Evolutionary conservation across 2,888 invertebrate genomes (phyloP).

Genomic region (Iphiclides podalirius): DNA sequence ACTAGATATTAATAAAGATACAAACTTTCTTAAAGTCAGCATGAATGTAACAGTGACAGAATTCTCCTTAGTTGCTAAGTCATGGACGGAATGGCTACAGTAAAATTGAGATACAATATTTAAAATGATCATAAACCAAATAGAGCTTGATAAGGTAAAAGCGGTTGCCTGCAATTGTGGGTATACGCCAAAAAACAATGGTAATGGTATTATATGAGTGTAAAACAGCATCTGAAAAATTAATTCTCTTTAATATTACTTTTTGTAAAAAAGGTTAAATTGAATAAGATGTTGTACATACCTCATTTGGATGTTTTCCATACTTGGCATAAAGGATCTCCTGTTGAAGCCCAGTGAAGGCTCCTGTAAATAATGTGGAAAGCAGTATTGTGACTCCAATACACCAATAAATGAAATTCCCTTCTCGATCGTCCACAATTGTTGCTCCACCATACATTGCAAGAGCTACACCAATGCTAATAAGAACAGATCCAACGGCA

Average conservation of each 20-base stretch:
- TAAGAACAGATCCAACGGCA: conserved; percentile 60
- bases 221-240: conserved; percentile 71
- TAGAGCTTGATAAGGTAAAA: conserved; percentile 36
- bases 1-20: conserved; percentile 61
- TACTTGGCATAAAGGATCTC: conserved; percentile 62
- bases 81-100: conserved; percentile 64
- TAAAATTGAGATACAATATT: conserved; percentile 62
- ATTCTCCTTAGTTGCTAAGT: conserved; percentile 61
- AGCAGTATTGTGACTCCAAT: conserved; percentile 60
- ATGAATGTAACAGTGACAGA: conserved; percentile 68
- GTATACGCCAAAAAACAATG: conserved; percentile 54
- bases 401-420: conserved; percentile 60
- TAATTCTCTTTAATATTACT: not conserved
- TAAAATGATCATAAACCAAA: conserved; percentile 51
- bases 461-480: conserved; percentile 57
- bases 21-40: conserved; percentile 64
- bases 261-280: too few species aligned
- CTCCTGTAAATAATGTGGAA: conserved; percentile 58
- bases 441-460: conserved; percentile 68
- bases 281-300: conserved; percentile 26
- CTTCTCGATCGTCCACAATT: conserved; percentile 49
- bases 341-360: conserved; percentile 67
- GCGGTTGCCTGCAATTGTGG: conserved; percentile 48
- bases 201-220: conserved; percentile 60
- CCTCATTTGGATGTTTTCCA: conserved; percentile 73